Conservation (phyloP, 2,797 vertebrate genomes). For the Hozukius guyotensis region DNA sequence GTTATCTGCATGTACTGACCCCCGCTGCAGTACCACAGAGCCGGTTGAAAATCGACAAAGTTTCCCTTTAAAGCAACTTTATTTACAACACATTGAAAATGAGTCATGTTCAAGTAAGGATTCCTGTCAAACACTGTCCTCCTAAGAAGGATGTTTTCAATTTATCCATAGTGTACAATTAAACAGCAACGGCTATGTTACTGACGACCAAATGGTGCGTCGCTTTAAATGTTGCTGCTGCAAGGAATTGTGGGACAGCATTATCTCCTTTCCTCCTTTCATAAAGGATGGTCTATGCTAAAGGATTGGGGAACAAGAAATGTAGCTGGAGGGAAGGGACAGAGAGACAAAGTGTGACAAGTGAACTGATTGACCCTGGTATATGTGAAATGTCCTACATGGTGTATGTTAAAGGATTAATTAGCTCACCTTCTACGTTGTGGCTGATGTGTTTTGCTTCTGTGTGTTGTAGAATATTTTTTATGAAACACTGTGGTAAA, state of each 20-base stretch:
- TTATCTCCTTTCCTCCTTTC: neutral
- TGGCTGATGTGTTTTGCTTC: neutral
- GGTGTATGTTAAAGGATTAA: neutral
- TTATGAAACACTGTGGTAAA: neutral
- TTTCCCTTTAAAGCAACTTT: neutral
- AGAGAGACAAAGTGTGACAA: neutral
- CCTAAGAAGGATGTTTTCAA: too few species aligned
- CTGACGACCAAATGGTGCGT: too few species aligned
- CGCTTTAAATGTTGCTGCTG: too few species aligned
- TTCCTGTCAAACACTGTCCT: too few species aligned
- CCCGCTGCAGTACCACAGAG: too few species aligned
- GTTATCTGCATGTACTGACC: too few species aligned
- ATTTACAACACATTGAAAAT: neutral
- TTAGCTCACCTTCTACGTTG: neutral
- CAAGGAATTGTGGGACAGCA: too few species aligned
- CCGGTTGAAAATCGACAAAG: too few species aligned
- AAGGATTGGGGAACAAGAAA: neutral
- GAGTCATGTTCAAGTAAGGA: too few species aligned
- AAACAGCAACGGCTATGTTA: too few species aligned
- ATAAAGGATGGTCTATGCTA: neutral
- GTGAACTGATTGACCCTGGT: neutral
- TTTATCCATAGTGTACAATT: too few species aligned
- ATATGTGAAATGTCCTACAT: neutral
- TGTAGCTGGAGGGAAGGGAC: neutral
- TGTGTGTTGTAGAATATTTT: neutral